A percentile compares a stretch with the other conserved stretches of the same genome.
phyloP scores from a whole-genome alignment of 2,113 vertebrate genomes.

The Solenodon paradoxus region DNA sequence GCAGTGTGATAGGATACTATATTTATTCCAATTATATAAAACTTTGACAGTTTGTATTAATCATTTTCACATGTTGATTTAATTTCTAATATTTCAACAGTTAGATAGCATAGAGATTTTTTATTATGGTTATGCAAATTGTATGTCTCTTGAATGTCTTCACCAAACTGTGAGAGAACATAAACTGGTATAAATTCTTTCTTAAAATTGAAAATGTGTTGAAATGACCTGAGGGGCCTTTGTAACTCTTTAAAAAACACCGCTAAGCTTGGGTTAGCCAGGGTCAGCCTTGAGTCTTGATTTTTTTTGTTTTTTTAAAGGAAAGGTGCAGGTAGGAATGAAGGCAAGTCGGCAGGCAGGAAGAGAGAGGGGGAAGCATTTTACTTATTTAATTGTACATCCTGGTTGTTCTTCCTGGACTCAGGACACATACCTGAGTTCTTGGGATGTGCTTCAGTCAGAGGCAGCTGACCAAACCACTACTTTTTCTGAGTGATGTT shows the following conservation, averaged over 20 bases:
- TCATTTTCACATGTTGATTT: slow-evolving; percentile 44
- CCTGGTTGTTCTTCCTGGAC: too few relatives aligned
- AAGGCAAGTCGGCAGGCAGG: too few relatives aligned
- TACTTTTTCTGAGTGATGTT: neutral
- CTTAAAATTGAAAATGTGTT: neutral
- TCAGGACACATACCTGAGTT: too few relatives aligned
- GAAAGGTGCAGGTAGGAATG: too few relatives aligned
- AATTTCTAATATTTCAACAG: slow-evolving; percentile 37
- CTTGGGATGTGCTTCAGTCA: too few relatives aligned
- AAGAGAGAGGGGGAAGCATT: too few relatives aligned
- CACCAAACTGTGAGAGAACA: neutral
- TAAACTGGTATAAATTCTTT: neutral
- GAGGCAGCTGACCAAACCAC: too few relatives aligned
- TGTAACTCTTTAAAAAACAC: slow-evolving; percentile 16
- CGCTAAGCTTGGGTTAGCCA: too few relatives aligned
- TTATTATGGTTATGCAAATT: slow-evolving; percentile 39
- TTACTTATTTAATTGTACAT: too few relatives aligned
- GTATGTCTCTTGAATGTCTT: slow-evolving; percentile 38
- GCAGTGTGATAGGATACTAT: neutral
- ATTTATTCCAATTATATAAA: slow-evolving; percentile 49
- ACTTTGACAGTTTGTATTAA: slow-evolving; percentile 24
- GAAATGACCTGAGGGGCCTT: slow-evolving; percentile 12
- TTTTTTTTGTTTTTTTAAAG: too few relatives aligned
- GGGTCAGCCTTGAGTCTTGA: neutral
- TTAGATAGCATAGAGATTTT: slow-evolving; percentile 34